Evolutionary conservation across 2,797 vertebrate species (phyloP).

Genomic region (Sebastiscus tertius): DNA sequence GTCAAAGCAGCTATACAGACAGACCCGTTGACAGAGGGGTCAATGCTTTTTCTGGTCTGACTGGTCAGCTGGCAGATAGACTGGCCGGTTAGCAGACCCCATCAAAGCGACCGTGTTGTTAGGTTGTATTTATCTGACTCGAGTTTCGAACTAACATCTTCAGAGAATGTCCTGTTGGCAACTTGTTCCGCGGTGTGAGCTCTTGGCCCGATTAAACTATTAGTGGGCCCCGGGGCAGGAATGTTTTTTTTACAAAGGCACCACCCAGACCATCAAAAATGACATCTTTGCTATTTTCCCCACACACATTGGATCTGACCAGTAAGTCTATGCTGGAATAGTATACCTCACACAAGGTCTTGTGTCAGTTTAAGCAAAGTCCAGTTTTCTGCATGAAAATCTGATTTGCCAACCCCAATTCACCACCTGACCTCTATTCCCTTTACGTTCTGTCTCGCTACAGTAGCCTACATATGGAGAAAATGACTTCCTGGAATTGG

Average conservation of each 20-base stretch:
- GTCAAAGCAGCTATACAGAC: not conserved
- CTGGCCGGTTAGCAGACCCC: not conserved
- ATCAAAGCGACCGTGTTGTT: not conserved
- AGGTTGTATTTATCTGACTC: not conserved
- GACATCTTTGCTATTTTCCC: not conserved
- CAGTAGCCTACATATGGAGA: not conserved
- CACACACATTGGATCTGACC: not conserved
- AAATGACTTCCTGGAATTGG: not conserved
- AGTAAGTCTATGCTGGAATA: not conserved
- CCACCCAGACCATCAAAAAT: not conserved
- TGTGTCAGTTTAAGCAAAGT: not conserved
- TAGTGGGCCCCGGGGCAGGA: not conserved
- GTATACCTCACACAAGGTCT: not conserved
- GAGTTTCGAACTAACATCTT: not conserved
- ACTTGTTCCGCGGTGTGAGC: not conserved
- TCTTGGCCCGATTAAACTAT: not conserved
- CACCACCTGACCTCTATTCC: not conserved
- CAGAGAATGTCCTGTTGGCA: not conserved
- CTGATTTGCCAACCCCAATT: not conserved
- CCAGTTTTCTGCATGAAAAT: not conserved
- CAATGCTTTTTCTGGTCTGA: not conserved
- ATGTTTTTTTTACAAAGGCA: too few species aligned
- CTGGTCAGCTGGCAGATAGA: slow-evolving; percentile 6
- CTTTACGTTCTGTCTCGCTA: not conserved
- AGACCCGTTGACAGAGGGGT: not conserved